Evolutionary conservation across 2,888 invertebrate species (phyloP).

Genomic region (Phymatocera aterrima): DNA sequence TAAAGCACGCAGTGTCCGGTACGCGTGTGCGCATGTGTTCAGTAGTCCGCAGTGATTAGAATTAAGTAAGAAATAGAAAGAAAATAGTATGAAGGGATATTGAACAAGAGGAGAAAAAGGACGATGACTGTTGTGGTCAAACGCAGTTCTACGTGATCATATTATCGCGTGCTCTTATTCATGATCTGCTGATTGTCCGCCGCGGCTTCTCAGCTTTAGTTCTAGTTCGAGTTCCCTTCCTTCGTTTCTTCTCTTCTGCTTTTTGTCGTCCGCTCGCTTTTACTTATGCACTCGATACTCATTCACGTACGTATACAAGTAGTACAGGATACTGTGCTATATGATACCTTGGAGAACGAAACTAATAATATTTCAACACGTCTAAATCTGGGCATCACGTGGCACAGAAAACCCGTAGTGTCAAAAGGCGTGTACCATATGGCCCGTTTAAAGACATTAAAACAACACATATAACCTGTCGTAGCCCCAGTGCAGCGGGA

Average conservation of each 20-base stretch:
- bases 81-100: not conserved
- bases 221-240: too few relatives aligned
- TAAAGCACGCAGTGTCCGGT: not conserved
- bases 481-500: not conserved
- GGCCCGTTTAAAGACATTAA: not conserved
- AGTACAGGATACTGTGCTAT: too few relatives aligned
- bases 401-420: not conserved
- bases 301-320: too few relatives aligned
- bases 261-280: not conserved
- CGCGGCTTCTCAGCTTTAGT: too few relatives aligned
- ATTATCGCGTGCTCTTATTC: conserved; percentile 30
- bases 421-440: not conserved
- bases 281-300: not conserved
- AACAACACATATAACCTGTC: not conserved
- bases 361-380: not conserved
- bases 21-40: too few relatives aligned
- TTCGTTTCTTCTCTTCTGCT: too few relatives aligned
- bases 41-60: conserved; percentile 1
- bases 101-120: too few relatives aligned
- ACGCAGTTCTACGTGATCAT: conserved; percentile 24
- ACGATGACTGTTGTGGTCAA: conserved; percentile 19
- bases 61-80: too few relatives aligned
- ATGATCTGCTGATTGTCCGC: not conserved
- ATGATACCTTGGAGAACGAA: too few relatives aligned
- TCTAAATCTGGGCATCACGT: not conserved